Base-by-base conservation (phyloP, 2,113 vertebrate genomes). In the Corydoras maculifer region DNA sequence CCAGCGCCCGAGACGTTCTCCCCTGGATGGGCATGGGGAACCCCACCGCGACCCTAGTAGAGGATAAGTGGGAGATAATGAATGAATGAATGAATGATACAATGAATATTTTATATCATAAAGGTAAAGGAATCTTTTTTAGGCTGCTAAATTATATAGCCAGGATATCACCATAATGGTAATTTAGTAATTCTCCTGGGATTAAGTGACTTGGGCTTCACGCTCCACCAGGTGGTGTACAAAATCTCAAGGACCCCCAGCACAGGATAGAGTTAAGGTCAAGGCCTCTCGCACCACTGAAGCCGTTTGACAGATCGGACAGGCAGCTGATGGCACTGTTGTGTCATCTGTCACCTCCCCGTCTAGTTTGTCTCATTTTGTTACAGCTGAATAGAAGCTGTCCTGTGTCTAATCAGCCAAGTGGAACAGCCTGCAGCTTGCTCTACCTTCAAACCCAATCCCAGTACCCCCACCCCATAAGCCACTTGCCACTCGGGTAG, bases 271-370 rank as follows among this genome's bases (percentile, higher is more conserved):
- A 78, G 81, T 86, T 83, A 77, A 75, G 87, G 84, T 90, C 86
- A 84, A 80, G 81, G 78, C 85, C 79, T 86, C 83, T 83, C 81
- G 80, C 82, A 78, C 82, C 84, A 87, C 83, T 84, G 82, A 82
- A 89, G 84, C 83, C 82, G 82, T 82, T 62, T 85, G 87, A 89
- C 86, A 88, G 83, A 76, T 85, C 76, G 88, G 88, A 88, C 87
- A 88, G 83, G 78, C 74, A 78, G 79, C 80, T 78, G 87, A 85
- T 84, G 82, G 85, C 76, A 79, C 83, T 82, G 78, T 69, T 81
- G 82, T 80, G 82, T 79, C 74, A 73, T 84, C 87, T 87, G 83
- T 90, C 87, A 86, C 82, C 84, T 84, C 74, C 81, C 79, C 79
- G 79, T 78, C 76, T 78, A 15, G 79, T 82, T 72, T 58, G 32